Conservation (phyloP, 1,140 invertebrate genomes). For the Drosophila simulans region DNA sequence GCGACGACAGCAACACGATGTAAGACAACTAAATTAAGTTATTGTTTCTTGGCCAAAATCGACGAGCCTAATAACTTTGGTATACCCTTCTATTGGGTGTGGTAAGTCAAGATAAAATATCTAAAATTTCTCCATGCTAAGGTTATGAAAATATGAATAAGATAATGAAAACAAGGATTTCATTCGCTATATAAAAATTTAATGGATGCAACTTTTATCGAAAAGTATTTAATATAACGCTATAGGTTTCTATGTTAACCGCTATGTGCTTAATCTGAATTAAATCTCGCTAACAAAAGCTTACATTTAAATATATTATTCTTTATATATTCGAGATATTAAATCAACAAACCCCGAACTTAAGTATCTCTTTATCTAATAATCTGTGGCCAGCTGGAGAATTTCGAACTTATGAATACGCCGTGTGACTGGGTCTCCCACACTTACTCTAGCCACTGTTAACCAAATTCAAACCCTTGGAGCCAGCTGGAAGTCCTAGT, state of each 20-base stretch:
- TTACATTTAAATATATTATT: no score
- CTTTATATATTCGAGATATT: no score
- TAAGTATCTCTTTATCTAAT: slow-evolving; percentile 4
- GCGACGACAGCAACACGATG: slow-evolving; percentile 73
- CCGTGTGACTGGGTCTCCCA: slow-evolving; percentile 20
- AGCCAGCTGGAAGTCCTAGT: slow-evolving; percentile 33
- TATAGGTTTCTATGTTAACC: no score
- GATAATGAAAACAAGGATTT: no score
- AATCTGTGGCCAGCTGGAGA: slow-evolving; percentile 16
- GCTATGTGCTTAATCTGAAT: neutral
- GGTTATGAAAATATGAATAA: neutral
- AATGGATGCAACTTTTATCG: no score
- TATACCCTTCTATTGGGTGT: slow-evolving; percentile 24
- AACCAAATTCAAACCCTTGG: slow-evolving; percentile 20
- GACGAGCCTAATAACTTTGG: neutral
- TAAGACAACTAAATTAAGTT: slow-evolving; percentile 82
- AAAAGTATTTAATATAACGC: no score
- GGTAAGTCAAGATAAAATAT: neutral
- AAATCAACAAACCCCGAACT: neutral
- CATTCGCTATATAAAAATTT: no score
- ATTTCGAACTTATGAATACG: slow-evolving; percentile 37
- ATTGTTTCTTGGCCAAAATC: slow-evolving; percentile 51
- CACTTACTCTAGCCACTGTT: slow-evolving; percentile 32
- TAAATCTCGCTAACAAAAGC: no score
- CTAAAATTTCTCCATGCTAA: neutral